phyloP scores from a whole-genome alignment of 2,888 invertebrate genomes.

The Empis livida region DNA sequence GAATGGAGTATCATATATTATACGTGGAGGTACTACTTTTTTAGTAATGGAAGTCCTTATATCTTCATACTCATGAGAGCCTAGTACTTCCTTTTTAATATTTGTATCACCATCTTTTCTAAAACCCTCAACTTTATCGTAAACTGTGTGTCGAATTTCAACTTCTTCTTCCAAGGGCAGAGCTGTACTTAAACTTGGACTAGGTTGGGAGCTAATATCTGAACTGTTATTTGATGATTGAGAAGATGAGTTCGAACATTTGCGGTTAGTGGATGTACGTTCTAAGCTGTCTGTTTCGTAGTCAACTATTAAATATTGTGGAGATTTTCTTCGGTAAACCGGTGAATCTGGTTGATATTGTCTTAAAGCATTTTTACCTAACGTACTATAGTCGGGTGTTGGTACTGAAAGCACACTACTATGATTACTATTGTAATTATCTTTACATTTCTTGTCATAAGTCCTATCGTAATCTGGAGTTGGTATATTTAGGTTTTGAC shows the following conservation, averaged over 20 bases:
- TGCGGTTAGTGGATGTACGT: slow-evolving; percentile 37
- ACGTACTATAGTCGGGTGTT: slow-evolving; percentile 35
- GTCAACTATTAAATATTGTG: slow-evolving; percentile 42
- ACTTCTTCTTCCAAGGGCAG: slow-evolving; percentile 69
- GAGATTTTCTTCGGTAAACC: slow-evolving; percentile 31
- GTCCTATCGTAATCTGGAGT: slow-evolving; percentile 36
- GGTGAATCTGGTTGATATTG: slow-evolving; percentile 35
- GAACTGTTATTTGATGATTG: slow-evolving; percentile 44
- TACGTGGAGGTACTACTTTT: slow-evolving; percentile 35
- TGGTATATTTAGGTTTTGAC: slow-evolving; percentile 25
- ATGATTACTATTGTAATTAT: slow-evolving; percentile 28
- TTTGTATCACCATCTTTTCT: slow-evolving; percentile 27
- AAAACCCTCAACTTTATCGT: slow-evolving; percentile 36
- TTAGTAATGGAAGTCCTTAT: slow-evolving; percentile 11
- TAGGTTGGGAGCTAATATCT: slow-evolving; percentile 52
- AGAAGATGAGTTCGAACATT: slow-evolving; percentile 36
- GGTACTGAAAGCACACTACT: slow-evolving; percentile 30
- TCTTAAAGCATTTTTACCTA: slow-evolving; percentile 25
- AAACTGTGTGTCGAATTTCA: slow-evolving; percentile 63
- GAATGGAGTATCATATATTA: slow-evolving; percentile 49
- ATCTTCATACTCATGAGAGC: slow-evolving; percentile 13
- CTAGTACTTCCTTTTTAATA: slow-evolving; percentile 23
- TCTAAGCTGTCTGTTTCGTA: slow-evolving; percentile 66
- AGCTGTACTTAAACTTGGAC: slow-evolving; percentile 59
- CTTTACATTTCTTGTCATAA: slow-evolving; percentile 33